A percentile compares a stretch with the other conserved stretches of the same genome.
Evolutionary conservation across 2,113 vertebrate species (phyloP).

Genomic region (Balaeniceps rex): DNA sequence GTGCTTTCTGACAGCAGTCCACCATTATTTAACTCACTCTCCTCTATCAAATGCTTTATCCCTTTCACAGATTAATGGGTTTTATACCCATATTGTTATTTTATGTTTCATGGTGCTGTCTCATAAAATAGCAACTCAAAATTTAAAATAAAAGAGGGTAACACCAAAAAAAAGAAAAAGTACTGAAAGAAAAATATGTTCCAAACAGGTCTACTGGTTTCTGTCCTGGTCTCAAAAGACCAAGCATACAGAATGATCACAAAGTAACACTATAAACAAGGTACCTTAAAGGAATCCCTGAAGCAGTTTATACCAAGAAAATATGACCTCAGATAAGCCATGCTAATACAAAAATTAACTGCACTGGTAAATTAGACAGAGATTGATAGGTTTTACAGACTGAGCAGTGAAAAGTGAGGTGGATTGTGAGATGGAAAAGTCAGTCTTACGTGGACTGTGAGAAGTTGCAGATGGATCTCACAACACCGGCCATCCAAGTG

Average conservation of each 20-base stretch:
- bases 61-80: neutral
- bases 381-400: neutral
- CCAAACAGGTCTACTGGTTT: neutral
- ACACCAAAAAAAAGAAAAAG: neutral
- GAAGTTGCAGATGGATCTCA: neutral
- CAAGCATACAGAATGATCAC: neutral
- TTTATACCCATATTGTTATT: neutral
- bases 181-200: neutral
- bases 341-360: neutral
- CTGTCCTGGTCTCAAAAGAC: neutral
- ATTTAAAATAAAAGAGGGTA: neutral
- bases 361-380: constrained; percentile 9
- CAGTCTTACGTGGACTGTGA: neutral
- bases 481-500: neutral
- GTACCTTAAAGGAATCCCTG: neutral
- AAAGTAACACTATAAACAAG: neutral
- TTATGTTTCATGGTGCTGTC: neutral
- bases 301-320: neutral
- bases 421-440: neutral
- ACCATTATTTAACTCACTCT: neutral
- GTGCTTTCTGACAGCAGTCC: neutral
- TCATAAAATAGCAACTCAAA: neutral
- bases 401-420: neutral
- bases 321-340: neutral
- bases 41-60: neutral